Percentiles rank a stretch among this genome's conserved stretches.
Evolutionary conservation across 2,888 invertebrate species (phyloP).

Genomic region (Philereme vetulata): DNA sequence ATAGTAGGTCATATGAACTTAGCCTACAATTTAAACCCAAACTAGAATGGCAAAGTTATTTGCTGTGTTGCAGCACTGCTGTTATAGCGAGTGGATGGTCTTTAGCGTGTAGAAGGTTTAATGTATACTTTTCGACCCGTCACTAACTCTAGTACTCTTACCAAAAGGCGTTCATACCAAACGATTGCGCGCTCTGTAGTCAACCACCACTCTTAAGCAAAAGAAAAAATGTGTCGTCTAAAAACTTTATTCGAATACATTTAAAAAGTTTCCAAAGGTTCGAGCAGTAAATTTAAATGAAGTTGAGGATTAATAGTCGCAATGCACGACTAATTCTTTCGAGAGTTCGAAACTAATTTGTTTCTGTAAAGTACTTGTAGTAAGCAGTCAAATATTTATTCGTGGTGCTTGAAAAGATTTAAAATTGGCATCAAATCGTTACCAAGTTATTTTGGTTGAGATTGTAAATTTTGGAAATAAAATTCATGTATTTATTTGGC

Average conservation of each 20-base stretch:
- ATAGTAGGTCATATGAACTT: too few relatives aligned
- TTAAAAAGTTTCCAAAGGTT: constrained; percentile 33
- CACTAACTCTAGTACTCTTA: too few relatives aligned
- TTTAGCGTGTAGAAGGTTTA: too few relatives aligned
- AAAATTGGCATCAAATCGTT: constrained; percentile 10
- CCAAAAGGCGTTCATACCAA: too few relatives aligned
- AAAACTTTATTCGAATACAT: constrained; percentile 42
- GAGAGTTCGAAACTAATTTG: constrained; percentile 39
- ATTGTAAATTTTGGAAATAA: neutral
- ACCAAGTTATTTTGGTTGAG: neutral
- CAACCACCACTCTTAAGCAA: constrained; percentile 13
- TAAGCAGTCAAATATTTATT: constrained; percentile 29
- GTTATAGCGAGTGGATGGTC: too few relatives aligned
- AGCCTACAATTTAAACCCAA: too few relatives aligned
- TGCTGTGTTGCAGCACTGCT: too few relatives aligned
- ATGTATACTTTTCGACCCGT: too few relatives aligned
- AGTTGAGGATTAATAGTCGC: constrained; percentile 39
- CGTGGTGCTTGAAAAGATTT: constrained; percentile 13
- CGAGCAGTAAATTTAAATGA: constrained; percentile 39
- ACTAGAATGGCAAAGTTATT: too few relatives aligned
- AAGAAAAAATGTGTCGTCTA: constrained; percentile 40
- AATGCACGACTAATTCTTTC: constrained; percentile 40
- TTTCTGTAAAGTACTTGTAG: constrained; percentile 25
- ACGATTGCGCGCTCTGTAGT: neutral
- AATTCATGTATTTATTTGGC: neutral